A percentile compares a stretch with the other conserved stretches of the same genome.
phyloP scores from a whole-genome alignment of 1,140 invertebrate genomes.

The Drosophila prosaltans region DNA sequence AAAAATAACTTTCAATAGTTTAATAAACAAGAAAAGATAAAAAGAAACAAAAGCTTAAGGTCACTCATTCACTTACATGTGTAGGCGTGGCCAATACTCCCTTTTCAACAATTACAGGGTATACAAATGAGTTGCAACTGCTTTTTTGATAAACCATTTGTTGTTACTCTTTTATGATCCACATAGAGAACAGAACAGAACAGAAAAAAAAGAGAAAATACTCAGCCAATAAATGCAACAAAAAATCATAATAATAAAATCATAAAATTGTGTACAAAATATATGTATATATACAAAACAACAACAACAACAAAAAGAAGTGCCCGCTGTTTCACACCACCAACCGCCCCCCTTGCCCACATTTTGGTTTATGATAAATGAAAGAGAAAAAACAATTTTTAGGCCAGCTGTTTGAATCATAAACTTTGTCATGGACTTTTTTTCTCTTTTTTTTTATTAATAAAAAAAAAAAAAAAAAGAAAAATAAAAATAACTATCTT shows the following conservation, averaged over 20 bases:
- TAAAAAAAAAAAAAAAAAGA: slow-evolving; percentile 43
- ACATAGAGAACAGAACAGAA: slow-evolving; percentile 10
- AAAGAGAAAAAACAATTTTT: slow-evolving; percentile 34
- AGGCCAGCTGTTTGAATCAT: slow-evolving; percentile 54
- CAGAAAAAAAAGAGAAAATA: neutral
- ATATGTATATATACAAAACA: neutral
- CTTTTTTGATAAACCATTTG: slow-evolving; percentile 1
- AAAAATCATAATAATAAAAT: slow-evolving; percentile 54
- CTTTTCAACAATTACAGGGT: neutral
- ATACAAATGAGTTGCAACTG: slow-evolving; percentile 2
- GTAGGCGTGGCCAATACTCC: too few species aligned
- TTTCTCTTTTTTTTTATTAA: slow-evolving; percentile 25
- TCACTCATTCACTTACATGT: too few species aligned
- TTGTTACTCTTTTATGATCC: slow-evolving; percentile 17
- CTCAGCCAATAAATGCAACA: slow-evolving; percentile 9
- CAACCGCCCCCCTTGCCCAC: neutral
- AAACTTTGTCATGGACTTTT: slow-evolving; percentile 60
- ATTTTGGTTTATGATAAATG: slow-evolving; percentile 11
- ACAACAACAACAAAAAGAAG: too few species aligned
- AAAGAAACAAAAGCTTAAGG: too few species aligned
- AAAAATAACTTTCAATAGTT: slow-evolving; percentile 42
- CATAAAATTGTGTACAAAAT: slow-evolving; percentile 66
- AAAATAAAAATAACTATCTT: slow-evolving; percentile 68
- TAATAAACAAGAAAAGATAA: neutral
- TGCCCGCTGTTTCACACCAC: too few species aligned